These are phyloP conservation scores for Asarcornis scutulata DNA, from an alignment of 2,113 vertebrate genomes.

Conservation along the genomic window DNA sequence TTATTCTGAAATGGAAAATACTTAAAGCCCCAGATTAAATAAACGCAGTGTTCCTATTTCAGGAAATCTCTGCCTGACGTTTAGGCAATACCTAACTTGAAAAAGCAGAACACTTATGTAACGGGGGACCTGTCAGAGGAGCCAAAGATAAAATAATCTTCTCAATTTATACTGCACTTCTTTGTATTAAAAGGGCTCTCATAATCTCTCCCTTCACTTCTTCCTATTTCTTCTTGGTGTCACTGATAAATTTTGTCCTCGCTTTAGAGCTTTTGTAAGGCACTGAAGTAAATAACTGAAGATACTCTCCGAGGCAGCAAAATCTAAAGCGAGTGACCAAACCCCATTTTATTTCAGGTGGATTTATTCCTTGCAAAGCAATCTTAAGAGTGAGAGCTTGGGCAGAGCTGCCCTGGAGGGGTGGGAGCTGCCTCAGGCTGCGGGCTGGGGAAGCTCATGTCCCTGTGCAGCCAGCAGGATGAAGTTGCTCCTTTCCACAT, in stretches of 20 bases:
- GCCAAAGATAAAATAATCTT: slow-evolving; percentile 54
- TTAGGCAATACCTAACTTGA: slow-evolving; percentile 20
- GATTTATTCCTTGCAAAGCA: not conserved
- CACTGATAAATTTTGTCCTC: slow-evolving; percentile 5
- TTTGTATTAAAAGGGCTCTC: slow-evolving; percentile 31
- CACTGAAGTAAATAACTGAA: not conserved
- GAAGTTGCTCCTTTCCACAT: not conserved
- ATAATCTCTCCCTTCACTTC: slow-evolving; percentile 16
- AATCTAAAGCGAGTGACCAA: not conserved
- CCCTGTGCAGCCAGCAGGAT: not conserved
- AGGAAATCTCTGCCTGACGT: slow-evolving; percentile 55
- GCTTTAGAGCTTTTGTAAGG: not conserved
- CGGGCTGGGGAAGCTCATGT: not conserved
- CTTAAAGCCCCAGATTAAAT: slow-evolving; percentile 62
- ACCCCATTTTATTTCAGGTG: not conserved
- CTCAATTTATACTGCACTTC: slow-evolving; percentile 22
- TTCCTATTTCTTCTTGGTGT: not conserved
- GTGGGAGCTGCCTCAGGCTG: not conserved
- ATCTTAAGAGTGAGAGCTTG: not conserved
- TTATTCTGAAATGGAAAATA: slow-evolving; percentile 70
- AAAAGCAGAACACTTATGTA: slow-evolving; percentile 57
- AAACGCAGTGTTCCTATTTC: slow-evolving; percentile 58
- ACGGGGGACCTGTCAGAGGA: slow-evolving; percentile 45
- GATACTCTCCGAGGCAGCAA: not conserved
- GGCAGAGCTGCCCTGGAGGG: not conserved